phyloP scores from a whole-genome alignment of 2,113 vertebrate genomes.

The Gobius niger region DNA sequence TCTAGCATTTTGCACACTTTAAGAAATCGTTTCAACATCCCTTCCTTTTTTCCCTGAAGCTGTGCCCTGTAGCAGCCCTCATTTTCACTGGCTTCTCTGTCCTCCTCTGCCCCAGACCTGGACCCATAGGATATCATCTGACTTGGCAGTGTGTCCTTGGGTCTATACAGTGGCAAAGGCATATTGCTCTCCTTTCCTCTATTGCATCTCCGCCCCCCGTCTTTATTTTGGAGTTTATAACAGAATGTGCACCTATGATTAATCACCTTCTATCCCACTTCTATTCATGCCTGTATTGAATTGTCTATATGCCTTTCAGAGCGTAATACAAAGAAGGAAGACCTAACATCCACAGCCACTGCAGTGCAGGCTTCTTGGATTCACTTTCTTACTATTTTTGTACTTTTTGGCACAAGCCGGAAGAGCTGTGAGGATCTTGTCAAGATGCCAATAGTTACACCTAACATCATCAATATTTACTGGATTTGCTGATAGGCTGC shows the following conservation, averaged over 20 bases:
- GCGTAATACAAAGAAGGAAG: conserved; percentile 36
- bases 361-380: conserved; percentile 66
- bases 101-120: conserved; percentile 59
- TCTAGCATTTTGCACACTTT: no score
- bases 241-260: conserved; percentile 27
- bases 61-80: conserved; percentile 13
- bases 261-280: conserved; percentile 30
- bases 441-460: conserved; percentile 55
- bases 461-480: conserved; percentile 35
- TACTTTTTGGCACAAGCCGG: conserved; percentile 32
- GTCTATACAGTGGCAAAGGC: conserved; percentile 60
- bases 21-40: background rate
- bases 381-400: conserved; percentile 58
- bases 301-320: conserved; percentile 7
- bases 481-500: background rate
- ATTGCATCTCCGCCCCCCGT: conserved; percentile 24
- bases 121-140: conserved; percentile 66
- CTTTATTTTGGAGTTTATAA: conserved; percentile 24
- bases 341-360: conserved; percentile 61
- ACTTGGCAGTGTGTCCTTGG: conserved; percentile 69
- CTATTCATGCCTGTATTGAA: conserved; percentile 3
- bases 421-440: conserved; percentile 57
- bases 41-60: conserved; percentile 5
- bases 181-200: conserved; percentile 44
- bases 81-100: conserved; percentile 34